Evolutionary conservation across 1,140 invertebrate species (phyloP).

Genomic region (Lordiphosa clarofinis): DNA sequence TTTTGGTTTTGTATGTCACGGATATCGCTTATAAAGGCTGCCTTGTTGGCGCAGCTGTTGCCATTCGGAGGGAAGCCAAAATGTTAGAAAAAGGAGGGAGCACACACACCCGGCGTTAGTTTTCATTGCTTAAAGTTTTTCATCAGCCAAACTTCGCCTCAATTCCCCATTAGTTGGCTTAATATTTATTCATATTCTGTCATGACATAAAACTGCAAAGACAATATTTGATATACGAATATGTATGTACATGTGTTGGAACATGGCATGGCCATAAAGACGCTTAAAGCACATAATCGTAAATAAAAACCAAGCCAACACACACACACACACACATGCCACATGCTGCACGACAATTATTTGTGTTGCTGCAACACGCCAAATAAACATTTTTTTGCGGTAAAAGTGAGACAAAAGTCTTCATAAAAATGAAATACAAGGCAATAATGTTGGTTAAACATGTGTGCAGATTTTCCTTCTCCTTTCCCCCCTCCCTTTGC

Average conservation of each 20-base stretch:
- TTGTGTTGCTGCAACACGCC: constrained; percentile 73
- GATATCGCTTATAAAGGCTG: constrained; percentile 29
- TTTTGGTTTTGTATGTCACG: constrained; percentile 18
- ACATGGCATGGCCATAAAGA: constrained; percentile 38
- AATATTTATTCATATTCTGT: constrained; percentile 1
- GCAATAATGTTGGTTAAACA: constrained; percentile 69
- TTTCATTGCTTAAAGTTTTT: constrained; percentile 46
- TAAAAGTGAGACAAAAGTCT: constrained; percentile 54
- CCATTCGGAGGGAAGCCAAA: constrained; percentile 11
- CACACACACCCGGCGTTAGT: constrained; percentile 18
- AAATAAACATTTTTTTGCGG: constrained; percentile 60
- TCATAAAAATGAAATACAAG: constrained; percentile 74
- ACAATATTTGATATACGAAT: constrained; percentile 22
- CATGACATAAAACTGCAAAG: too few species aligned
- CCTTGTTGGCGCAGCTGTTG: constrained; percentile 48
- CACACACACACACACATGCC: constrained; percentile 34
- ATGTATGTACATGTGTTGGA: constrained; percentile 3
- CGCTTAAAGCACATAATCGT: constrained; percentile 51
- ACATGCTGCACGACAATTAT: constrained; percentile 76
- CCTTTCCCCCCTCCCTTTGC: not conserved
- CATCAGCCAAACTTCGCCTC: constrained; percentile 22
- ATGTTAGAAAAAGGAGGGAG: constrained; percentile 1
- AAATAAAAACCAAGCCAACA: constrained; percentile 54
- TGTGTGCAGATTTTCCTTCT: constrained; percentile 25
- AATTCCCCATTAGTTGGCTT: constrained; percentile 34